Conservation (phyloP, 2,797 vertebrate species). For the Acanthurus tractus region DNA sequence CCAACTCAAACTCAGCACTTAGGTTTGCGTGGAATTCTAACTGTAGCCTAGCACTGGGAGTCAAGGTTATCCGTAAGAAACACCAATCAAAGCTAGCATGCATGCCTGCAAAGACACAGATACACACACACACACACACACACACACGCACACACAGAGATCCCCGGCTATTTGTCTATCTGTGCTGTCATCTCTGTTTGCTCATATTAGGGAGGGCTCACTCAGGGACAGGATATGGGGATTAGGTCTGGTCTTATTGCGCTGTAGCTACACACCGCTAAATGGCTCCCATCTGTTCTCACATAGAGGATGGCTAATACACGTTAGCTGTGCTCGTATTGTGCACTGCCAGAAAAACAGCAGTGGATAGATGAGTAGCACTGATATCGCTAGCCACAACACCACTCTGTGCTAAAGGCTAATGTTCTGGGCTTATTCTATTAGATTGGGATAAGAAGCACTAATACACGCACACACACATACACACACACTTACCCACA, state of each 20-base stretch:
- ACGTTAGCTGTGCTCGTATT: constrained; percentile 75
- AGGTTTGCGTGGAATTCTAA: constrained; percentile 56
- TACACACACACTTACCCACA: no score
- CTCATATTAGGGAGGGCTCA: constrained; percentile 85
- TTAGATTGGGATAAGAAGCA: constrained; percentile 82
- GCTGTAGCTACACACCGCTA: constrained; percentile 84
- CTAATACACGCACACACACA: constrained; percentile 54
- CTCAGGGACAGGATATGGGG: constrained; percentile 86
- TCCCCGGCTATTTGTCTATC: constrained; percentile 79
- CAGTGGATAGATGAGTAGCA: constrained; percentile 83
- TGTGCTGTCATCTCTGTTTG: constrained; percentile 85
- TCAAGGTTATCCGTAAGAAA: constrained; percentile 55
- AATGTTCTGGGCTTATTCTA: constrained; percentile 86
- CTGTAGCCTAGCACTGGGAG: constrained; percentile 43
- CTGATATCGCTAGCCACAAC: constrained; percentile 83
- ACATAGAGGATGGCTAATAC: constrained; percentile 81
- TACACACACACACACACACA: constrained; percentile 38
- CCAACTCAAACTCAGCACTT: constrained; percentile 72
- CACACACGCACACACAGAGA: constrained; percentile 13
- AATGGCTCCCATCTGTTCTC: constrained; percentile 87
- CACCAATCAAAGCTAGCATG: constrained; percentile 49
- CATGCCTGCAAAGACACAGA: constrained; percentile 50
- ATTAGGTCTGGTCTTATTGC: constrained; percentile 84
- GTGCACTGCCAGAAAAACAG: constrained; percentile 81
- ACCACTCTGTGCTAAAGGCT: constrained; percentile 80